phyloP scores from a whole-genome alignment of 2,797 vertebrate genomes.

The Pelodytes ibericus region DNA sequence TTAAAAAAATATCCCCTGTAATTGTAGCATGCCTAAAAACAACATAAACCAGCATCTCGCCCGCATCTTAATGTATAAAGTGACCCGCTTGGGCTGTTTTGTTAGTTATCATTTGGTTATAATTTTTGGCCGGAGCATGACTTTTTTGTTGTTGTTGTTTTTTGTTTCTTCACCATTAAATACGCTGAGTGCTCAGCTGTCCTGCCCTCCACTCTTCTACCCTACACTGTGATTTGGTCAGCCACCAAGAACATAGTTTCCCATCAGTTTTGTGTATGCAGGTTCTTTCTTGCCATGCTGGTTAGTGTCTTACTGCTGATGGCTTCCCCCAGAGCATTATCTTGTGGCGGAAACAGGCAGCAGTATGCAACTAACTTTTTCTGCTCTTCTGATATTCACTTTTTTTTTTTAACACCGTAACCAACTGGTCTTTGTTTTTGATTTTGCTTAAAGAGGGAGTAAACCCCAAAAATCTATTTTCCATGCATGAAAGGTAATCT shows the following conservation, averaged over 20 bases:
- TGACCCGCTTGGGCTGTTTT: background rate
- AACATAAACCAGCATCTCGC: too few species aligned
- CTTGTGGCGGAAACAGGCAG: constrained; percentile 64
- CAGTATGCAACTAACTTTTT: constrained; percentile 68
- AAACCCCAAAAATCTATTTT: too few species aligned
- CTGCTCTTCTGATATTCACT: constrained; percentile 47
- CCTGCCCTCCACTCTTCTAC: constrained; percentile 78
- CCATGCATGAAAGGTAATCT: too few species aligned
- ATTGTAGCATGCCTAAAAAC: too few species aligned
- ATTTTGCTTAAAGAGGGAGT: too few species aligned
- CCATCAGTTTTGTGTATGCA: constrained; percentile 99
- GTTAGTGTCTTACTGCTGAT: constrained; percentile 66
- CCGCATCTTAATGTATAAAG: background rate
- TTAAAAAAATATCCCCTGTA: too few species aligned
- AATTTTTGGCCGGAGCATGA: constrained; percentile 72
- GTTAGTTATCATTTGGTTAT: background rate
- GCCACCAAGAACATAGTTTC: constrained; percentile 88
- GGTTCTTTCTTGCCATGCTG: constrained; percentile 70
- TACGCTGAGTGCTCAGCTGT: constrained; percentile 71
- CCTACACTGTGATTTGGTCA: constrained; percentile 86
- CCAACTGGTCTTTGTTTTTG: constrained; percentile 52
- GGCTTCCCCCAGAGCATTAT: constrained; percentile 60
- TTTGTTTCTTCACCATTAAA: constrained; percentile 61
- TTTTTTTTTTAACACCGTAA: constrained; percentile 49
- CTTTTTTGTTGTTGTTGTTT: constrained; percentile 57